Percentiles rank a stretch among this genome's conserved stretches.
Evolutionary conservation across 2,888 invertebrate species (phyloP).

Genomic region (Linhomoeus sp.): DNA sequence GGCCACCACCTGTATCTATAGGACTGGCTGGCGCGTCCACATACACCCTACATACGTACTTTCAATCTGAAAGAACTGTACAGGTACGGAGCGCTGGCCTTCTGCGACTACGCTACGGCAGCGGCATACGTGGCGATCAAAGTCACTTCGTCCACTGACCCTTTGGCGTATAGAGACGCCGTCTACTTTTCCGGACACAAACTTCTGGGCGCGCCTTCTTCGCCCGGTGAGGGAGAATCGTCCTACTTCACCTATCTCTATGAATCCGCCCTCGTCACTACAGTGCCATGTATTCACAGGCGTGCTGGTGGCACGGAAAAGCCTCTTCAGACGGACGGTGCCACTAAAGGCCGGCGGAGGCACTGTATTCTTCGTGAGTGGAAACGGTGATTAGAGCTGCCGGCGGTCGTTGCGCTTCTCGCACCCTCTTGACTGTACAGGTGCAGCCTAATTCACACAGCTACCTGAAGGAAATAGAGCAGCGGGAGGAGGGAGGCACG

Average conservation of each 20-base stretch:
- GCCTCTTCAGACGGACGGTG: conserved; percentile 36
- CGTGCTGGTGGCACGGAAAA: conserved; percentile 44
- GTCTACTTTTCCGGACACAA: conserved; percentile 72
- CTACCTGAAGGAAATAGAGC: conserved; percentile 34
- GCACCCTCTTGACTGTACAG: neutral
- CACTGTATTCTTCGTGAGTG: conserved; percentile 38
- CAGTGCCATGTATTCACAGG: conserved; percentile 29
- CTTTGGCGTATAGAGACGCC: conserved; percentile 46
- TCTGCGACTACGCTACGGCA: conserved; percentile 75
- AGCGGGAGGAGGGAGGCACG: conserved; percentile 15
- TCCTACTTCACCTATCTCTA: too few relatives aligned
- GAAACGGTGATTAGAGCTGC: conserved; percentile 3
- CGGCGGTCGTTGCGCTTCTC: neutral
- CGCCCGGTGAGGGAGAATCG: conserved; percentile 52
- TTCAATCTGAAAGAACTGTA: neutral
- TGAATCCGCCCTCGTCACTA: neutral
- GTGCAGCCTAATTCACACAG: conserved; percentile 29
- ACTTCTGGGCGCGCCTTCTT: conserved; percentile 70
- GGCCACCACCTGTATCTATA: neutral
- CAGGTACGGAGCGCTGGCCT: conserved; percentile 49
- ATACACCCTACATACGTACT: neutral
- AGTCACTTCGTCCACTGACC: conserved; percentile 50
- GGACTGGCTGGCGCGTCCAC: neutral
- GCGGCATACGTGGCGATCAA: conserved; percentile 55
- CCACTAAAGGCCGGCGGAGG: conserved; percentile 38